Base-by-base conservation (phyloP, 2,888 invertebrate species). In the Lypha dubia region DNA sequence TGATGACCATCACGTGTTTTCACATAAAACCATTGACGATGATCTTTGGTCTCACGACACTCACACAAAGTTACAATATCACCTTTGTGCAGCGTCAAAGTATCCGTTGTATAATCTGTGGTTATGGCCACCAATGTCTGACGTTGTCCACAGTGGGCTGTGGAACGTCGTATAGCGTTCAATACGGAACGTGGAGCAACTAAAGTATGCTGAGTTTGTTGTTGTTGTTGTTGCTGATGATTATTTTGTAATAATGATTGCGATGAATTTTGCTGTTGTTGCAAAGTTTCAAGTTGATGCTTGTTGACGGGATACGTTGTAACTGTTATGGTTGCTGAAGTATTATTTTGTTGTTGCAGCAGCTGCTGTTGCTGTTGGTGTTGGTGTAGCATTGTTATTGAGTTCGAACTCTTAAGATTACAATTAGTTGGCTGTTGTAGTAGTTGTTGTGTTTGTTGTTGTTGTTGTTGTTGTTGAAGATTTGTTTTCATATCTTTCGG, bases 11-110 rank as follows among this genome's bases (percentile, higher is more conserved):
- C 95, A 84, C 94, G 94, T 87, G 95, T 95, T 89, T 93, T 93
- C 53, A 96, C 95, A 92, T 95, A 96, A 91, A 96, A 96, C 96
- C 96, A 96, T 80, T 96, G 96, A 0, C 94, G 93, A 84, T 94
- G 93, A 49, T 94, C 94, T 87, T 94, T 94, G n/a, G 89, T 93
- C 91, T 92, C 91, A 73, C 90, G 93, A 92, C 87, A 94, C 93
- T 90, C 94, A 65, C 96, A 93, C 85, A 96, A 92, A 49, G 94
- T 94, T 0, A 96, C 96, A 7, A 96, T 96, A 88, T 96, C 96
- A 0, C 96, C 96, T 89, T 95, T 95, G 53, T 92, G 92, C 65
- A 96, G 95, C 49, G 94, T 93, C 77, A 96, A 92, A 86, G 94
- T 94, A 79, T 93, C 93, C 17, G 93, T 94, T 88, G 93, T 92